These are phyloP conservation scores for Panurus biarmicus DNA, from an alignment of 2,113 vertebrate genomes.

Conservation along the genomic window DNA sequence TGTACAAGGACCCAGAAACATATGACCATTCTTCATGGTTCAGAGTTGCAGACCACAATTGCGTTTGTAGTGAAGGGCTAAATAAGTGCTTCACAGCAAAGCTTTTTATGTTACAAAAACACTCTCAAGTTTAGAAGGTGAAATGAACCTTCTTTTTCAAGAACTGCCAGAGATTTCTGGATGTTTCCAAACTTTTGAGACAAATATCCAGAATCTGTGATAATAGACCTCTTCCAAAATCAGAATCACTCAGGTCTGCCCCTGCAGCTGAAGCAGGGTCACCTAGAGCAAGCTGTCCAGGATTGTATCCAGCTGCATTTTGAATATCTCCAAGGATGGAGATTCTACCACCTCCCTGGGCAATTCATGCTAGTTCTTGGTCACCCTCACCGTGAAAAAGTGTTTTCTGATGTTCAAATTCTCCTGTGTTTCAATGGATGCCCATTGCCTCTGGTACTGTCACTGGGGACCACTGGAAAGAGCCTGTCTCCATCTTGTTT, in stretches of 20 bases:
- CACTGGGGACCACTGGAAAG: not conserved
- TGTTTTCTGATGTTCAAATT: not conserved
- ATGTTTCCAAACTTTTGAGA: not conserved
- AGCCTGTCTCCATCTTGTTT: not conserved
- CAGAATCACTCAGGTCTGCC: not conserved
- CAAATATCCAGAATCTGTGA: not conserved
- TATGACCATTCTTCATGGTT: not conserved
- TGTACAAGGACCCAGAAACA: not conserved
- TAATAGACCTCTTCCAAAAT: not conserved
- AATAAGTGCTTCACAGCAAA: not conserved
- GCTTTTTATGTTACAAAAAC: not conserved
- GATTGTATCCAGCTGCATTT: not conserved
- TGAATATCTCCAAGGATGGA: not conserved
- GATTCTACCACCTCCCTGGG: not conserved
- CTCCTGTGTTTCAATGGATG: not conserved
- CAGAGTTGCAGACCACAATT: slow-evolving; percentile 10
- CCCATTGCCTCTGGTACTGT: not conserved
- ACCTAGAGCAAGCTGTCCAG: not conserved
- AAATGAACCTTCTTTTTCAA: not conserved
- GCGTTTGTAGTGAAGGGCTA: not conserved
- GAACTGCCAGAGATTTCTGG: not conserved
- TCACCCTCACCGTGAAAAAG: not conserved
- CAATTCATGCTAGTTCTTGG: not conserved
- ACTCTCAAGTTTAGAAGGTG: not conserved
- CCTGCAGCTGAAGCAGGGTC: not conserved